Evolutionary conservation across 1,140 invertebrate species (phyloP).

Genomic region (Macrocentrus cingulum): DNA sequence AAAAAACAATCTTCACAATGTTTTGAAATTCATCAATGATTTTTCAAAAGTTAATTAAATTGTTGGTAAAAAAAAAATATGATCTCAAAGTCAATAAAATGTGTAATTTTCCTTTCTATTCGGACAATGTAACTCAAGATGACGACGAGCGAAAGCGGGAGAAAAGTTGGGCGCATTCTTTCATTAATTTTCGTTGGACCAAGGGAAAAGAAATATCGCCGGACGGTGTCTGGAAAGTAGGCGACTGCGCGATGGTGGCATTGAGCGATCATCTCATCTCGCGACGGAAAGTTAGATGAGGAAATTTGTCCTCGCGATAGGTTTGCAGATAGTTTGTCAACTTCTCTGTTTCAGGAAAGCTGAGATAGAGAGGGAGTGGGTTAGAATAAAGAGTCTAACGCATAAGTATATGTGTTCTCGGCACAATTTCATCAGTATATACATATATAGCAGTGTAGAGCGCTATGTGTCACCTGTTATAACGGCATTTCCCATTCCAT

Average conservation of each 20-base stretch:
- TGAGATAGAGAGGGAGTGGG: conserved; percentile 20
- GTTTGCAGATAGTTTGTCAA: conserved; percentile 54
- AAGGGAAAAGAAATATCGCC: conserved; percentile 9
- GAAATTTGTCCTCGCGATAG: conserved; percentile 57
- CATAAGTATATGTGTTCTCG: conserved; percentile 35
- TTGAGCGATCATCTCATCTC: conserved; percentile 58
- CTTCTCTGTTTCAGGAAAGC: conserved; percentile 37
- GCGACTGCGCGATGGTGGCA: conserved; percentile 35
- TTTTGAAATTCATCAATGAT: no score
- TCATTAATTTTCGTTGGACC: conserved; percentile 13
- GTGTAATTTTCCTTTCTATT: neutral
- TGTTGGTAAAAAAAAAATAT: no score
- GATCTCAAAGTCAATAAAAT: no score
- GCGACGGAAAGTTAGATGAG: conserved; percentile 57
- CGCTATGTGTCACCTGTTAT: conserved; percentile 3
- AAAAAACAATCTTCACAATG: no score
- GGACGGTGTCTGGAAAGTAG: neutral
- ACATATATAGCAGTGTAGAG: neutral
- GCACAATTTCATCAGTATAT: conserved; percentile 12
- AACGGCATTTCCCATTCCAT: neutral
- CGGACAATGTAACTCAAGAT: neutral
- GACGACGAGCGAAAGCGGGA: no score
- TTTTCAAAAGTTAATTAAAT: no score
- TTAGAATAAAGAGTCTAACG: conserved; percentile 33
- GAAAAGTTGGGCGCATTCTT: conserved; percentile 3